These are phyloP conservation scores for Chromoteleia sp. DNA, from an alignment of 2,888 invertebrate species.

Conservation along the genomic window DNA sequence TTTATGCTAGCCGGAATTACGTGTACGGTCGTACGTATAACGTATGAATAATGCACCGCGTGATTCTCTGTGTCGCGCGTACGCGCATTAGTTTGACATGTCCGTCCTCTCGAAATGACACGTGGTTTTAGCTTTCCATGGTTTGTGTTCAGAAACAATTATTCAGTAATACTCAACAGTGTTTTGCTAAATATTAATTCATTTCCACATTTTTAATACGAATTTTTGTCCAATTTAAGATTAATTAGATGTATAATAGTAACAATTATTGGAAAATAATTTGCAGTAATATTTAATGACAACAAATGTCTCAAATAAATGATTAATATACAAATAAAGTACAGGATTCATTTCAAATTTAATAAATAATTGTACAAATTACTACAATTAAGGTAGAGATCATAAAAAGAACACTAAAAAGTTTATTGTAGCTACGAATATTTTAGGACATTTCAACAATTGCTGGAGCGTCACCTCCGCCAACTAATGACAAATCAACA, in stretches of 20 bases:
- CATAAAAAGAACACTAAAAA: not conserved
- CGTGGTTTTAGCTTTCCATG: constrained; percentile 19
- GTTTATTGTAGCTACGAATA: not conserved
- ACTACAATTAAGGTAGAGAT: not conserved
- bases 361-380: constrained; percentile 26
- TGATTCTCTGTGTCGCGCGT: constrained; percentile 29
- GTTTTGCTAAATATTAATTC: too few relatives aligned
- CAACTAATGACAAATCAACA: not conserved
- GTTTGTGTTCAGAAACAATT: constrained; percentile 9
- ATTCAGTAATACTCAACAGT: constrained; percentile 7
- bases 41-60: constrained; percentile 60
- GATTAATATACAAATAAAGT: too few relatives aligned
- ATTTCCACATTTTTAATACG: too few relatives aligned
- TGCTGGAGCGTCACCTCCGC: not conserved
- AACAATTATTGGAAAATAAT: too few relatives aligned
- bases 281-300: too few relatives aligned
- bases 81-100: constrained; percentile 44
- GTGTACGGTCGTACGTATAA: constrained; percentile 51
- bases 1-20: constrained; percentile 59
- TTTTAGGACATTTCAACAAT: not conserved
- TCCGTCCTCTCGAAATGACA: constrained; percentile 35
- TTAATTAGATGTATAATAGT: too few relatives aligned
- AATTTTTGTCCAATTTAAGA: too few relatives aligned
- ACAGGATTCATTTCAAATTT: not conserved
- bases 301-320: too few relatives aligned